Evolutionary conservation across 2,797 vertebrate genomes (phyloP).

Genomic region (Siniperca obscura): DNA sequence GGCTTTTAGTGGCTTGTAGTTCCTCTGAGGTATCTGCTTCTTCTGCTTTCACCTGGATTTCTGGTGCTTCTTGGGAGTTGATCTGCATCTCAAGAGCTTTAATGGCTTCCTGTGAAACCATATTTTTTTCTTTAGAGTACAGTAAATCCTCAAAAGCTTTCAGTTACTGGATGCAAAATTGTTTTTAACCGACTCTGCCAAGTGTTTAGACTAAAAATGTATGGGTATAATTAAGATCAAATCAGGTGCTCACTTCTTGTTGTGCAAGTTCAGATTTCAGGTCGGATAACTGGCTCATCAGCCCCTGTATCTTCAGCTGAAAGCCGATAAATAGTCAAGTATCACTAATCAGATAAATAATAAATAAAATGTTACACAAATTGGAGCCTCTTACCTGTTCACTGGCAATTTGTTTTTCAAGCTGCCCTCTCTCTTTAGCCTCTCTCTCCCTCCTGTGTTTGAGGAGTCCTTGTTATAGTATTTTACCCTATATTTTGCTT

Average conservation of each 20-base stretch:
- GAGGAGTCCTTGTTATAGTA: neutral
- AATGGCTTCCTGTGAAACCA: conserved; percentile 44
- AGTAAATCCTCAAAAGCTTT: conserved; percentile 3
- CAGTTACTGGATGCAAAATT: neutral
- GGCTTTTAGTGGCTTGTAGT: neutral
- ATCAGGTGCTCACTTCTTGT: conserved; percentile 54
- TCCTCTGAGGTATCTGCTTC: neutral
- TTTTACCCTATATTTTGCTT: neutral
- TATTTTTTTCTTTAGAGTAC: neutral
- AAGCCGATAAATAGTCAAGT: neutral
- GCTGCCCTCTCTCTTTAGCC: conserved; percentile 25
- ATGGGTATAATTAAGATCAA: fast-evolving
- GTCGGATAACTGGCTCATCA: conserved; percentile 61
- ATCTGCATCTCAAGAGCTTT: conserved; percentile 22
- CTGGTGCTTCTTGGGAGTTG: neutral
- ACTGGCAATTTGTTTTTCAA: conserved; percentile 35
- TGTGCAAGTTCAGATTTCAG: conserved; percentile 57
- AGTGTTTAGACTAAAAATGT: neutral
- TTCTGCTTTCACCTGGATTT: neutral
- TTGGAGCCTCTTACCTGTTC: conserved; percentile 63
- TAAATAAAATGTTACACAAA: fast-evolving
- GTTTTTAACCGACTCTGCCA: neutral
- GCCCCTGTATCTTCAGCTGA: conserved; percentile 62
- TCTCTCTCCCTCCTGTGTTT: conserved; percentile 52
- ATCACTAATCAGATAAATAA: neutral